Conservation (phyloP, 1,140 invertebrate species). For the Phthorimaea operculella region DNA sequence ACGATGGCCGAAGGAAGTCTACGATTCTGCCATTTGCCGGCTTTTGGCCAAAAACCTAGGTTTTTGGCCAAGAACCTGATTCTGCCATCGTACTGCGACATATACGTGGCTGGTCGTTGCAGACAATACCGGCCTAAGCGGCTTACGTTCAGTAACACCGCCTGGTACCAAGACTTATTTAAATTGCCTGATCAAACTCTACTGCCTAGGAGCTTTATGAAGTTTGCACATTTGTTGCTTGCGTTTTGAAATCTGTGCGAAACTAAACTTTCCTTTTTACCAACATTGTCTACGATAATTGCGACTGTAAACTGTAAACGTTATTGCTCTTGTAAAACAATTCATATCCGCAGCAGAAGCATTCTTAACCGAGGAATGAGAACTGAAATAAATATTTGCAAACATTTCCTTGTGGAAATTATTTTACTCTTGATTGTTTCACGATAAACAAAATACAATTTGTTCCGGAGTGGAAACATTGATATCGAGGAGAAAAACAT, state of each 20-base stretch:
- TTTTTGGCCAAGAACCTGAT: too few species aligned
- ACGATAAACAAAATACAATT: not conserved
- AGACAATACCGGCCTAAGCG: constrained; percentile 4
- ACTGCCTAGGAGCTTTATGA: not conserved
- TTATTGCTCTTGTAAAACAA: too few species aligned
- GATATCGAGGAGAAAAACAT: not conserved
- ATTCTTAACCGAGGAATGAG: too few species aligned
- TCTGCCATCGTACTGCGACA: too few species aligned
- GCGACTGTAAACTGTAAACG: too few species aligned
- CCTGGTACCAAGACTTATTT: constrained; percentile 2
- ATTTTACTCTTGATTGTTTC: not conserved
- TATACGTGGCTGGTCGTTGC: not conserved
- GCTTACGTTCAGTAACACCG: not conserved
- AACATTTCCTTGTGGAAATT: not conserved
- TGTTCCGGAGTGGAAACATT: not conserved
- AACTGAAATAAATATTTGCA: too few species aligned
- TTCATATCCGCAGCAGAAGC: too few species aligned
- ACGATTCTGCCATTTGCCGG: too few species aligned
- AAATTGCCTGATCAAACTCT: constrained; percentile 4
- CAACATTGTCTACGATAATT: too few species aligned
- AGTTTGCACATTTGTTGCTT: not conserved
- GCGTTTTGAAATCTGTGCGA: not conserved
- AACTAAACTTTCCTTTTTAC: not conserved
- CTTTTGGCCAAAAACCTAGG: too few species aligned
- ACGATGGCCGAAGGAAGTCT: too few species aligned